Evolutionary conservation across 2,113 vertebrate genomes (phyloP).

Genomic region (Elgaria multicarinata): DNA sequence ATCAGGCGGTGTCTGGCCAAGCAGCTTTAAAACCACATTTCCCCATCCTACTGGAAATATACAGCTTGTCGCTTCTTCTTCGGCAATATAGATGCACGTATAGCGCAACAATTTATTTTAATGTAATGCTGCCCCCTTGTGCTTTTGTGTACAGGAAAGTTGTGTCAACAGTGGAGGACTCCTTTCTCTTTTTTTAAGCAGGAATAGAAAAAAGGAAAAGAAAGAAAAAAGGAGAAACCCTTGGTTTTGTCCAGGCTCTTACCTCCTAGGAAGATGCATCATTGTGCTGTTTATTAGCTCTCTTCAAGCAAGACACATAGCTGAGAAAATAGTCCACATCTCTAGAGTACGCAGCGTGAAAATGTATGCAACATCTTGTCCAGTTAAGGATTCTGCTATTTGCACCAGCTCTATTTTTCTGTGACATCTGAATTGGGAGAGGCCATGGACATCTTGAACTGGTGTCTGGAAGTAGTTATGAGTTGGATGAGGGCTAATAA

Average conservation of each 20-base stretch:
- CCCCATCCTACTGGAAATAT: conserved; percentile 37
- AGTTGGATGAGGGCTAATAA: no score
- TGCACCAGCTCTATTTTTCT: no score
- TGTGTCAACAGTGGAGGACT: conserved; percentile 64
- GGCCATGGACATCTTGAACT: no score
- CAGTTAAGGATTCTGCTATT: not conserved
- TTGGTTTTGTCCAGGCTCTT: not conserved
- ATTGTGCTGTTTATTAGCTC: conserved; percentile 20
- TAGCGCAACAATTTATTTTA: conserved; percentile 70
- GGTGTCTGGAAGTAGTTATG: no score
- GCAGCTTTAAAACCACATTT: conserved; percentile 25
- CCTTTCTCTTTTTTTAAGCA: conserved; percentile 21
- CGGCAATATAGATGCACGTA: conserved; percentile 23
- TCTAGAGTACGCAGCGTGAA: not conserved
- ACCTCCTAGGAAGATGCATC: not conserved
- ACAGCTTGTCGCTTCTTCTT: not conserved
- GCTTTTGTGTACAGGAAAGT: conserved; percentile 71
- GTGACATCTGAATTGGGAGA: no score
- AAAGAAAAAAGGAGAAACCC: conserved; percentile 11
- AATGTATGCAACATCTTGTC: not conserved
- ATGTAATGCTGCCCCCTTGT: conserved; percentile 80
- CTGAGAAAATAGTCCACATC: not conserved
- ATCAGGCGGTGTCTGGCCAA: conserved; percentile 1
- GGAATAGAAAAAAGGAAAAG: conserved; percentile 16
- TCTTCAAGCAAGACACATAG: not conserved